Evolutionary conservation across 1,140 invertebrate genomes (phyloP).

Genomic region (Mylabris phalerata): DNA sequence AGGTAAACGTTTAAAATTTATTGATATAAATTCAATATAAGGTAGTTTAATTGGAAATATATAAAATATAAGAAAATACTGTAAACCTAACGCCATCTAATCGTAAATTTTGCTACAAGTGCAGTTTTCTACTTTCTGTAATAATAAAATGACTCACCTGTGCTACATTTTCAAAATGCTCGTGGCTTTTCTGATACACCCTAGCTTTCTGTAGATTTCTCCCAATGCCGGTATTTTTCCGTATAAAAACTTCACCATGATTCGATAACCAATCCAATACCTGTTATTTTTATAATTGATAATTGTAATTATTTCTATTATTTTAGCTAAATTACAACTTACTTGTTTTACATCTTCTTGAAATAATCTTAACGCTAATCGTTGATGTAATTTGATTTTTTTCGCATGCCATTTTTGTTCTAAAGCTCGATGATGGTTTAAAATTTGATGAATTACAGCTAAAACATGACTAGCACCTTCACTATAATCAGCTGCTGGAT

Average conservation of each 20-base stretch:
- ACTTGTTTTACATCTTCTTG: conserved; percentile 91
- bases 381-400: conserved; percentile 89
- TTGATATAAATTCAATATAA: no score
- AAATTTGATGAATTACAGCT: conserved; percentile 87
- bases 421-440: conserved; percentile 85
- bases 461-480: conserved; percentile 85
- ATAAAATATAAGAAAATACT: no score
- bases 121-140: background rate
- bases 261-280: conserved; percentile 96
- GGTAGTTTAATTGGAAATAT: no score
- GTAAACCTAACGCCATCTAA: background rate
- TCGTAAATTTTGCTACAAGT: background rate
- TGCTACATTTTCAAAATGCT: conserved; percentile 96
- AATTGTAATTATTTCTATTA: background rate
- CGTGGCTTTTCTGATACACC: conserved; percentile 95
- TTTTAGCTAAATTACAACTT: background rate
- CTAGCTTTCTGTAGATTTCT: conserved; percentile 88
- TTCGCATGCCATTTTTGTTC: conserved; percentile 92
- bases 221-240: conserved; percentile 94
- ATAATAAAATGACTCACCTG: conserved; percentile 62
- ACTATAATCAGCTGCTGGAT: conserved; percentile 93
- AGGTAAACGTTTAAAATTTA: no score
- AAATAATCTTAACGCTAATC: conserved; percentile 85
- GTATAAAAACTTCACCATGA: conserved; percentile 97
- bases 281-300: conserved; percentile 40